Base-by-base conservation (phyloP, 2,797 vertebrate species). In the Spinibarbus caldwelli region DNA sequence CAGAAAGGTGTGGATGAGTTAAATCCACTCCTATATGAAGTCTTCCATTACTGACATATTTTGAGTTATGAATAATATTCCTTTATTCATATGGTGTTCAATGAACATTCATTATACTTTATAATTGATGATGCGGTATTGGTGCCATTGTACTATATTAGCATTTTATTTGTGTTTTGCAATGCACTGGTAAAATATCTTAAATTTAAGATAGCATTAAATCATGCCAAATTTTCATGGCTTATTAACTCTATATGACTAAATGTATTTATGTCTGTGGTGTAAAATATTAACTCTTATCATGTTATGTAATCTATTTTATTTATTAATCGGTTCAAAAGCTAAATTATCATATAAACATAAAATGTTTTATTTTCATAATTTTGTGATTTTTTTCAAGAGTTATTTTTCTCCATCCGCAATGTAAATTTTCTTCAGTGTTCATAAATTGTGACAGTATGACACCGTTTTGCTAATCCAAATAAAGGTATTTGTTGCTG, bases 211-310 rank as follows among this genome's bases (percentile, higher is more conserved):
- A 73, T 64, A 75, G 17, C 34, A 41, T 81, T 57, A 59, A 26
- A 66, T 64, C 82, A 52, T 83, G 82, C 72, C 82, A 84, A 49
- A 54, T 78, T 77, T 68, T 66, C 59, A 83, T 52, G 59, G 72
- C 82, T 73, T 83, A 64, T n/a, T 47, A 10, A 59, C 52, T 57
- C 34, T 71, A 11, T 72, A 11, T 64, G 57, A 19, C 34, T 29
- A 76, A 41, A 67, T 41, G 12, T 54, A 77, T 68, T 83, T 54
- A n/a, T 41, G 47, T 68, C 17, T 78, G 47, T 76, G 47, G 7
- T 43, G 29, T 62, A 11, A 62, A 84, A 67, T 64, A 80, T 49
- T n/a, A 49, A 52, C 12, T 52, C n/a, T 83, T 47, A 47, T 64
- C 41, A 43, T 43, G 57, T 49, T 12, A 52, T 76, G 45, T 29